Evolutionary conservation across 1,140 invertebrate genomes (phyloP).

Genomic region (Parapsyche elsis): DNA sequence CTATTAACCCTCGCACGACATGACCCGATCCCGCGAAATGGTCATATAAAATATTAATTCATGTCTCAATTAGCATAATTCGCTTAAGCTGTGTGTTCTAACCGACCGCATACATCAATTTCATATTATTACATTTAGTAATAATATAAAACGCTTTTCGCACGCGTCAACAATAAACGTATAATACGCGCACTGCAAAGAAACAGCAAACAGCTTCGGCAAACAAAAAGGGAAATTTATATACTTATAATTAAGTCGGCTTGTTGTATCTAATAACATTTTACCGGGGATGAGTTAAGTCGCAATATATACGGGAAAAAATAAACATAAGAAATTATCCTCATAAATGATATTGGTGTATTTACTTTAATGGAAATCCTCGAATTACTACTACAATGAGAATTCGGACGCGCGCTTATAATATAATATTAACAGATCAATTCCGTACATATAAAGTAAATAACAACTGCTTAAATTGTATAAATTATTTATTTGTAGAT

Average conservation of each 20-base stretch:
- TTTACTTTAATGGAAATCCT: slow-evolving; percentile 18
- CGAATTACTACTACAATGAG: not conserved
- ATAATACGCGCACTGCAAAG: too few species aligned
- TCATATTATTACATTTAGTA: not conserved
- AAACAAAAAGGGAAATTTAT: too few species aligned
- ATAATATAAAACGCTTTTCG: not conserved
- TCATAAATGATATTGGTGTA: slow-evolving; percentile 9
- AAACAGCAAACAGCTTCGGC: too few species aligned
- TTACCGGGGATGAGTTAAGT: too few species aligned
- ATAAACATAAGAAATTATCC: not conserved
- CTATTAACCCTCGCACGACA: not conserved
- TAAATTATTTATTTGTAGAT: too few species aligned
- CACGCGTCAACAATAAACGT: not conserved
- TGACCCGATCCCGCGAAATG: not conserved
- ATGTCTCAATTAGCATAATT: slow-evolving; percentile 29
- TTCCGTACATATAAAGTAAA: not conserved
- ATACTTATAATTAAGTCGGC: too few species aligned
- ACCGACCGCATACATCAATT: not conserved
- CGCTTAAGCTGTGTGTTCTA: slow-evolving; percentile 26
- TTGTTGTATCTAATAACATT: too few species aligned
- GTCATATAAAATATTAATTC: slow-evolving; percentile 26
- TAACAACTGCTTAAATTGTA: not conserved
- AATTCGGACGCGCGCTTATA: not conserved
- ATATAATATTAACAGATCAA: slow-evolving; percentile 20
- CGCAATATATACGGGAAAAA: too few species aligned